A percentile compares a stretch with the other conserved stretches of the same genome.
phyloP scores from a whole-genome alignment of 2,888 invertebrate genomes.

The Lasius fuliginosus region DNA sequence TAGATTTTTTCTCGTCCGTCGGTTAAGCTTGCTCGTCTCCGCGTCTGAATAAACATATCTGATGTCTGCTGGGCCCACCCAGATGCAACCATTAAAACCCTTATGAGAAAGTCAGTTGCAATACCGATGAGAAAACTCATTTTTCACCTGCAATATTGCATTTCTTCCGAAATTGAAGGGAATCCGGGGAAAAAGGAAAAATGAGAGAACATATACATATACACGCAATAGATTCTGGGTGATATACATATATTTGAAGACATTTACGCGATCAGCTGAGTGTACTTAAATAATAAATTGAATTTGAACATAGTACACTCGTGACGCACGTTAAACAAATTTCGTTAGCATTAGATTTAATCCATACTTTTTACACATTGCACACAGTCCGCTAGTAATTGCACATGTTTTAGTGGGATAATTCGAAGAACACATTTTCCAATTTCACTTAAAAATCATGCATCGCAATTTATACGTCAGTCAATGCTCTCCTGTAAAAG shows the following conservation, averaged over 20 bases:
- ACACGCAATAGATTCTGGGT: constrained; percentile 16
- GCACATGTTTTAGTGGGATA: constrained; percentile 7
- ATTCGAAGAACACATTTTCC: constrained; percentile 13
- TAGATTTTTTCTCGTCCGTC: constrained; percentile 76
- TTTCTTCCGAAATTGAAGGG: constrained; percentile 5
- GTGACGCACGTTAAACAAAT: constrained; percentile 58
- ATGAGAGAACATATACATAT: background rate
- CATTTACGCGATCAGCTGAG: constrained; percentile 58
- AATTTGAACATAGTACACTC: constrained; percentile 38
- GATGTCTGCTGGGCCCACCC: constrained; percentile 84
- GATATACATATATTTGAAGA: constrained; percentile 68
- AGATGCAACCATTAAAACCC: constrained; percentile 83
- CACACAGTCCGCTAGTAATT: constrained; percentile 44
- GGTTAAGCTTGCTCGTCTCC: constrained; percentile 80
- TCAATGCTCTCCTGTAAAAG: background rate
- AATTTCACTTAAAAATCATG: constrained; percentile 8
- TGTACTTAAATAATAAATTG: constrained; percentile 62
- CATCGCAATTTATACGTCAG: constrained; percentile 16
- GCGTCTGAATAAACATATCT: constrained; percentile 85
- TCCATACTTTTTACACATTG: constrained; percentile 60
- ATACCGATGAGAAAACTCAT: constrained; percentile 35
- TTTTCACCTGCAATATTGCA: constrained; percentile 32
- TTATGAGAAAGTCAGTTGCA: constrained; percentile 79
- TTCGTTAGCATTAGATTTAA: constrained; percentile 53
- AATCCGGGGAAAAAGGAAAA: background rate